A percentile compares a stretch with the other conserved stretches of the same genome.
Evolutionary conservation across 2,888 invertebrate species (phyloP).

Genomic region (Parascotia fuliginaria): DNA sequence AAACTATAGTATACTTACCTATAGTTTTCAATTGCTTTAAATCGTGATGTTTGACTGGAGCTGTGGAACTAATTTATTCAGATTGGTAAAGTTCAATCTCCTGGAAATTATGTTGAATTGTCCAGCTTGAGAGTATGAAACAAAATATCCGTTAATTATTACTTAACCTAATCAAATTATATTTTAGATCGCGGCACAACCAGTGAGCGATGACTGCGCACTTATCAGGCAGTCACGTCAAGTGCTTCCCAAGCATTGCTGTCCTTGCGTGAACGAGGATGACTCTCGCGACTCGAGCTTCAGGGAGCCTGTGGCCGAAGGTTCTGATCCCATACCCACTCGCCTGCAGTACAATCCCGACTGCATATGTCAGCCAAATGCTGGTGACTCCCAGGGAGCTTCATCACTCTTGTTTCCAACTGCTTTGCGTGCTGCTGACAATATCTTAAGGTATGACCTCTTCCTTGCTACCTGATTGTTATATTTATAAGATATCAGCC

Average conservation of each 20-base stretch:
- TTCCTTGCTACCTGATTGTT: too few relatives aligned
- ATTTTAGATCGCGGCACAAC: conserved; percentile 35
- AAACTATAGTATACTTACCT: too few relatives aligned
- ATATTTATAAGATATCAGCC: too few relatives aligned
- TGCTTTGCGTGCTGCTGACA: conserved; percentile 50
- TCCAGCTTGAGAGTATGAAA: too few relatives aligned
- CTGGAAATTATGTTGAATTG: too few relatives aligned
- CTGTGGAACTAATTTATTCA: too few relatives aligned
- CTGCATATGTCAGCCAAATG: conserved; percentile 56
- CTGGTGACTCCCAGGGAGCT: conserved; percentile 62
- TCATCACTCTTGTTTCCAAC: conserved; percentile 63
- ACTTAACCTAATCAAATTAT: too few relatives aligned
- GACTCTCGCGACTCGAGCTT: conserved; percentile 1
- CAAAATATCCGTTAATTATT: too few relatives aligned
- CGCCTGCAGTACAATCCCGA: conserved; percentile 40
- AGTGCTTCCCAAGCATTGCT: conserved; percentile 58
- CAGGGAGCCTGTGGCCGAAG: background rate
- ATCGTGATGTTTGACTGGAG: too few relatives aligned
- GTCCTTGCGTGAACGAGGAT: conserved; percentile 58
- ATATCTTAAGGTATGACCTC: conserved; percentile 55
- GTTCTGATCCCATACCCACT: conserved; percentile 11
- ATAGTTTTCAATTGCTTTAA: too few relatives aligned
- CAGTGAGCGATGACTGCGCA: too few relatives aligned
- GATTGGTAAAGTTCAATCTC: too few relatives aligned
- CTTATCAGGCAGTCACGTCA: conserved; percentile 44